Base-by-base conservation (phyloP, 2,888 invertebrate species). In the Crepidodera aurea region DNA sequence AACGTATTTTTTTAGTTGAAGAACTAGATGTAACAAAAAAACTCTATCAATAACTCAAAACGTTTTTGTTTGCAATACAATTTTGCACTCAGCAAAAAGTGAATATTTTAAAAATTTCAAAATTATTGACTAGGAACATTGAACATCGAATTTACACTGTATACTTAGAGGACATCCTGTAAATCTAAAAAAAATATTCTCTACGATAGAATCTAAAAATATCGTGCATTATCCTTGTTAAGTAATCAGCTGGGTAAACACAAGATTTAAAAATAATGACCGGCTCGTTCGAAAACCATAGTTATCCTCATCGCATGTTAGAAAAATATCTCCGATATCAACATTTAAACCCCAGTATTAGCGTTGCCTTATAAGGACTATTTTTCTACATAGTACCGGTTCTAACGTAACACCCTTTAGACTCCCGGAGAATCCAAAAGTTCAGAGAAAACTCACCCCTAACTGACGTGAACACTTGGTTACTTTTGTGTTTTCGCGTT, bases 281-380 rank as follows among this genome's bases (percentile, higher is more conserved):
- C 37, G 48, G 50, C 56, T 51, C 42, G 39, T 63, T 44, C 60
- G 56, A 51, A 60, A 60, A 64, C 32, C 46, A 57, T 51, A 13
- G 37, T 44, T 42, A 59, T 48, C 39, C 64, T 62, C 68, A 68
- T 71, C 66, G 71, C 71, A 70, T 68, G 71, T 63, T 61, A 63
- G 60, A 60, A 66, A 67, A 69, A 68, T 69, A 69, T 69, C 68
- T 65, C 64, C 62, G 65, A 59, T 67, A 65, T 66, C 65, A 64
- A 56, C 65, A 40, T 60, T 53, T 60, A 44, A 60, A 53, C 54
- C 66, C 64, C 67, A 60, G 65, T 62, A 62, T 61, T 59, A 64
- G 39, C 40, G 37, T 22, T 40, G 37, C 63, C 62, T 50, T 65
- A 39, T 57, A 69, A 69, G 65, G 67, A 29, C 62, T 56, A 40